phyloP scores from a whole-genome alignment of 2,113 vertebrate genomes.

The Limanda limanda region DNA sequence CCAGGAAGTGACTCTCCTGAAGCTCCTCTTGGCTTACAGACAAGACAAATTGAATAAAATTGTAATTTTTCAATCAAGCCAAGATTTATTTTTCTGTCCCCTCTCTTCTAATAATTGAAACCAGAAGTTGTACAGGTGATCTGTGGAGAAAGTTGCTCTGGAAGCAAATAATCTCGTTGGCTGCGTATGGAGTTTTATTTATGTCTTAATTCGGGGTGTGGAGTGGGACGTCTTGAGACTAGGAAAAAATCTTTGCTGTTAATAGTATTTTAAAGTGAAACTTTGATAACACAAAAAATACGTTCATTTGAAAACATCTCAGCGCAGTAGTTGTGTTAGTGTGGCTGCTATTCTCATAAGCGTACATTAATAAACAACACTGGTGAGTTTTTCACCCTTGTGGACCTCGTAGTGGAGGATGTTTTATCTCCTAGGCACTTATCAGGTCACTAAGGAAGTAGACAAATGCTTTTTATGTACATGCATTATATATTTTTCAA shows the following conservation, averaged over 20 bases:
- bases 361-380: no score
- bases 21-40: conserved; percentile 8
- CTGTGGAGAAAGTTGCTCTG: background rate
- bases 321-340: background rate
- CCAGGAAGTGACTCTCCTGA: background rate
- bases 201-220: background rate
- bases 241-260: background rate
- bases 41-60: conserved; percentile 5
- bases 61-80: conserved; percentile 18
- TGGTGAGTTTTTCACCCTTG: no score
- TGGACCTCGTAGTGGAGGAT: background rate
- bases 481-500: background rate
- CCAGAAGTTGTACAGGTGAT: conserved; percentile 8
- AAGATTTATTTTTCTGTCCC: background rate
- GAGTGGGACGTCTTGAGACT: background rate
- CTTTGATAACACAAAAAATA: background rate
- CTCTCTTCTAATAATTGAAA: background rate
- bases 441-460: background rate
- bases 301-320: background rate
- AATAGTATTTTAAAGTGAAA: background rate
- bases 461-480: background rate
- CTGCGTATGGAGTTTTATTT: background rate
- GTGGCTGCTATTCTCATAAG: background rate
- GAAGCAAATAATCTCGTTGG: background rate
- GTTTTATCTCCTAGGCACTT: background rate